Evolutionary conservation across 2,888 invertebrate genomes (phyloP), one percentile per base, ranked within the genome.

Genomic region (Patella ulyssiponensis): DNA sequence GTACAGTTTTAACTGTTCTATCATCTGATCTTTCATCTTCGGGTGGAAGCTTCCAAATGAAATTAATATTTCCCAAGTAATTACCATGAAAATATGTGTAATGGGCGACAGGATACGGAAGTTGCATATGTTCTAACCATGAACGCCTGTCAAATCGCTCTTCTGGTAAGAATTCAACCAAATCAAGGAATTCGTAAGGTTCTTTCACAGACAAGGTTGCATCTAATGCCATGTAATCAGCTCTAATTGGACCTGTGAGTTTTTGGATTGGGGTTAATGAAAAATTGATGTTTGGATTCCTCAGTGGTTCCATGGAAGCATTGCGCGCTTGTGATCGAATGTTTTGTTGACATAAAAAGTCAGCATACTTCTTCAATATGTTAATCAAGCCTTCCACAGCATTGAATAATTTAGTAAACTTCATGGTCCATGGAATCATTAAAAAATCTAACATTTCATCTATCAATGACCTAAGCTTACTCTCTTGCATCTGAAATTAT

Each of bases 51-150:
- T 56, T 53, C 74, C 74, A 74, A 44, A 64, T 51, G 51, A 74
- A 74, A 64, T 74, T 20, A 33, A 51, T 69, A 74, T 58, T 64
- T 2, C 74, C 74, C 1, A 74, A 51, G 64, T 74, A 74, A 69
- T 74, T 74, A 20, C 74, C 74, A 53, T 74, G 69, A 64, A 17
- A 64, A 56, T 74, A 74, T 56, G 64, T 44, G 23, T 74, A 74
- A 33, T 69, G 69, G 17, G 64, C 69, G 11, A 74, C 64, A n/a
- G 74, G 33, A 15, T 27, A 3, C 14, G 74, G 33, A 44, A 74
- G 44, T 27, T n/a, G 20, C 44, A 74, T 20, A 17, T 58, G 17
- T 20, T 64, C 51, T 17, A 74, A 27, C 64, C 64, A 74, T 64
- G 33, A 27, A n/a, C 74, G 12, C 23, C 74, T 56, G 12, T 74